Base-by-base conservation (phyloP, 2,113 vertebrate species). In the Daphoenositta chrysoptera region DNA sequence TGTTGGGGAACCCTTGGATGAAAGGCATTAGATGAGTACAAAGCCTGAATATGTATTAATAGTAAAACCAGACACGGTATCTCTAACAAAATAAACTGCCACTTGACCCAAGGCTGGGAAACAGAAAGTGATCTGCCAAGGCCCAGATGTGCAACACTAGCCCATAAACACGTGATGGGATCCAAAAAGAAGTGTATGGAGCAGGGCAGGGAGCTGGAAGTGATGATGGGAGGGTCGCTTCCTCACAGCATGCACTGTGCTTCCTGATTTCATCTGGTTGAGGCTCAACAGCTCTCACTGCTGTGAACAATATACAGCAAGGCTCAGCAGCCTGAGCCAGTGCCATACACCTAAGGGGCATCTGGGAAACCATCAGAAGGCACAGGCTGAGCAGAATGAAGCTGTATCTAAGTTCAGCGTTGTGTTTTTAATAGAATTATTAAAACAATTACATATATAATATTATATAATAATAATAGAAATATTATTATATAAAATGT, bases 71-170 rank as follows among this genome's bases (percentile, higher is more conserved):
- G 75, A 54, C 39, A 16, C 7, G 13, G 39, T 39, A 77, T 28
- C 50, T 61, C 48, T 61, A 61, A 71, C 71, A 86, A 95, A 95
- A 94, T 71, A 88, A 94, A 86, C 61, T 88, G 48, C 75, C 79
- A 71, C 71, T 93, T 95, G 91, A 75, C 71, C 66, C 51, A 47
- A 56, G 75, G 39, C 63, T 85, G 65, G 56, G 40, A 90, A 83
- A 71, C 53, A 80, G 37, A 76, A 93, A 83, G 33, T 3, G 4
- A 91, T 69, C 66, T 83, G 66, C 56, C 73, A 60, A 77, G 58
- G 44, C 42, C 51, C 63, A 87, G 30, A 73, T 44, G 50, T 50
- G 45, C 54, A 56, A 66, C 63, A 47, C 11, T 11, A 79, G 30
- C 48, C 56, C 15, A 81, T 18, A 81, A 64, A 85, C 1, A 14